Percentiles rank a stretch among this genome's conserved stretches.
These are phyloP conservation scores for Drosophila heteroneura DNA, from an alignment of 2,888 invertebrate genomes.

Conservation along the genomic window DNA sequence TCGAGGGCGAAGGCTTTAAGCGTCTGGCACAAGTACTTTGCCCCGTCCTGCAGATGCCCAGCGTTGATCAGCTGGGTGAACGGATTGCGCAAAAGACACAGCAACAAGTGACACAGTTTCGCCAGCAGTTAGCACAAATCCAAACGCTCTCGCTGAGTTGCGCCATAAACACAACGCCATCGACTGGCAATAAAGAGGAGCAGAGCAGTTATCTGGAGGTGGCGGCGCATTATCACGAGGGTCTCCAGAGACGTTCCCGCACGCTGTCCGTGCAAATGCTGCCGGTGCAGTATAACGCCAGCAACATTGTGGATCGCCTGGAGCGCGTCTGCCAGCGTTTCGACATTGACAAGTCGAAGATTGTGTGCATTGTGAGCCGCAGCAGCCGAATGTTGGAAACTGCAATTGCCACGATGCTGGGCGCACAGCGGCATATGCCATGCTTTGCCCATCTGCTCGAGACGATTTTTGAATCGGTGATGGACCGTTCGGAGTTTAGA, in stretches of 20 bases:
- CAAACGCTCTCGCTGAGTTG: slow-evolving; percentile 51
- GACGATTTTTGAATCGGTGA: slow-evolving; percentile 30
- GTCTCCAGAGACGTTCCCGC: slow-evolving; percentile 31
- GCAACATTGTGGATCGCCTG: slow-evolving; percentile 44
- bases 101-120: slow-evolving; percentile 20
- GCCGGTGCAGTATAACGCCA: slow-evolving; percentile 32
- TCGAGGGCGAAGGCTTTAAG: slow-evolving; percentile 54
- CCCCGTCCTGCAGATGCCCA: slow-evolving; percentile 43
- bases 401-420: slow-evolving; percentile 34
- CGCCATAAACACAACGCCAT: slow-evolving; percentile 17
- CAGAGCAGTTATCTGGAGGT: slow-evolving; percentile 37
- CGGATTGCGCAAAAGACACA: slow-evolving; percentile 39
- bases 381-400: slow-evolving; percentile 40
- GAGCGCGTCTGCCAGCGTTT: slow-evolving; percentile 50
- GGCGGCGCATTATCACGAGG: slow-evolving; percentile 47
- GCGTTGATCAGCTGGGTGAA: slow-evolving; percentile 22
- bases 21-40: slow-evolving; percentile 33
- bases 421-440: slow-evolving; percentile 50
- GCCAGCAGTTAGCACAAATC: slow-evolving; percentile 24
- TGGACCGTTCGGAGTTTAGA: slow-evolving; percentile 38
- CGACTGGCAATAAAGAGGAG: neutral
- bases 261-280: slow-evolving; percentile 37
- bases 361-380: slow-evolving; percentile 45
- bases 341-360: slow-evolving; percentile 52
- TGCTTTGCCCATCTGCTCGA: slow-evolving; percentile 49